A percentile compares a stretch with the other conserved stretches of the same genome.
Evolutionary conservation across 2,113 vertebrate genomes (phyloP).

Genomic region (Coracopsis vasa): DNA sequence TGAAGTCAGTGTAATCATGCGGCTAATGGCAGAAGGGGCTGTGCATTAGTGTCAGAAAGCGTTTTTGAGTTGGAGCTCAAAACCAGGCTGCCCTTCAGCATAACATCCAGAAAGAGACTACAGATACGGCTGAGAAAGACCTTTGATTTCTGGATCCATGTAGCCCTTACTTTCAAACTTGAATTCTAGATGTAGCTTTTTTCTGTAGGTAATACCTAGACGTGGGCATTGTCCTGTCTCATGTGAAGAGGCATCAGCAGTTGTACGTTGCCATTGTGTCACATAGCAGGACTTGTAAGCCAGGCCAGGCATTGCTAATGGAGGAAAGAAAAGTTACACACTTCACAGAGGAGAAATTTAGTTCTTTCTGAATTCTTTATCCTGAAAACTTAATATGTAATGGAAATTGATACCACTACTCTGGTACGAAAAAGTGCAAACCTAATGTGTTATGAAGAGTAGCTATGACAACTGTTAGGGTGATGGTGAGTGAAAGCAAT

Average conservation of each 20-base stretch:
- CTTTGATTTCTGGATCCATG: neutral
- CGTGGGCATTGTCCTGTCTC: neutral
- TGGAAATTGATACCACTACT: rapidly evolving
- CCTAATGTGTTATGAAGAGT: neutral
- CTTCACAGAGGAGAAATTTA: neutral
- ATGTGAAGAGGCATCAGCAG: neutral
- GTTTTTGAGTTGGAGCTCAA: neutral
- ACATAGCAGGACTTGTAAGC: neutral
- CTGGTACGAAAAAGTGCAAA: neutral
- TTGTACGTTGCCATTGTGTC: neutral
- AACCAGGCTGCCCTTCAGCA: neutral
- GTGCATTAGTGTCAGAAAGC: neutral
- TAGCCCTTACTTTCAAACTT: neutral
- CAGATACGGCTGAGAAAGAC: neutral
- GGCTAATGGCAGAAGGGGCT: neutral
- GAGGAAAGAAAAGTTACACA: neutral
- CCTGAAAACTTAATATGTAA: neutral
- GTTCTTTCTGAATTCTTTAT: neutral
- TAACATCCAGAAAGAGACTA: neutral
- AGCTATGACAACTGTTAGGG: neutral
- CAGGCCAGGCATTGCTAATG: neutral
- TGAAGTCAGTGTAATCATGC: neutral
- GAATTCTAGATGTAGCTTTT: neutral
- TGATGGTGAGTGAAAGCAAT: neutral
- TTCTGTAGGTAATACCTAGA: neutral